Evolutionary conservation across 2,797 vertebrate genomes (phyloP), one percentile per base, ranked within the genome.

Genomic region (Brachymystax lenok): DNA sequence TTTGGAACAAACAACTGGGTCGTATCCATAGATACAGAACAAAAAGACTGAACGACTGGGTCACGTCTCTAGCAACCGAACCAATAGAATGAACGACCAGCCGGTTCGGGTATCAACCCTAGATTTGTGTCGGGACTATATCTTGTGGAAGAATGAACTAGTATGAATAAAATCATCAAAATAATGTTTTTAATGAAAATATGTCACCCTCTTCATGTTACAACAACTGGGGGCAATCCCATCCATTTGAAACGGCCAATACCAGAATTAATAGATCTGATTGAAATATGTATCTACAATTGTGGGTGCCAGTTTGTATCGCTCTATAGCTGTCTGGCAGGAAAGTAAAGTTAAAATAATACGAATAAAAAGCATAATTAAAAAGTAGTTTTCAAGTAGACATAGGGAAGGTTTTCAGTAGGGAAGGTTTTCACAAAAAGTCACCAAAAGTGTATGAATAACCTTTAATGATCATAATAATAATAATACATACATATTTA

Each of bases 401-500:
- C 27, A 30, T 30, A 30, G 27, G 51, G 16, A 27, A 56, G 27
- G n/a, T 13, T 19, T 24, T 24, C 24, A 24, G 24, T 30, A 24
- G 24, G 24, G 24, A 24, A 24, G 24, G 51, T 61, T 35, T 59
- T 21, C 17, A 73, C 28, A 35, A 71, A 27, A 50, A 7, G 0
- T 28, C 24, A 28, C 12, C 61, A 64, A 64, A 6, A 27, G 14
- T 52, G 75, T 83, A 76, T 73, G 75, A 85, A 86, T 78, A 82
- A 82, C 63, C 79, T 91, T 90, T 91, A 90, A 88, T 90, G 82
- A 79, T 80, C 66, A 61, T 4, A 24, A 24, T 79, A 84, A 83
- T 81, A 46, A 79, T 78, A 61, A 24, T 21, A 24, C 24, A 61
- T 10, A 74, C 71, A 80, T 81, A 74, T 83, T 21, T 24, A 24